Conservation (phyloP, 2,888 invertebrate species). For the Agrotis ipsilon region DNA sequence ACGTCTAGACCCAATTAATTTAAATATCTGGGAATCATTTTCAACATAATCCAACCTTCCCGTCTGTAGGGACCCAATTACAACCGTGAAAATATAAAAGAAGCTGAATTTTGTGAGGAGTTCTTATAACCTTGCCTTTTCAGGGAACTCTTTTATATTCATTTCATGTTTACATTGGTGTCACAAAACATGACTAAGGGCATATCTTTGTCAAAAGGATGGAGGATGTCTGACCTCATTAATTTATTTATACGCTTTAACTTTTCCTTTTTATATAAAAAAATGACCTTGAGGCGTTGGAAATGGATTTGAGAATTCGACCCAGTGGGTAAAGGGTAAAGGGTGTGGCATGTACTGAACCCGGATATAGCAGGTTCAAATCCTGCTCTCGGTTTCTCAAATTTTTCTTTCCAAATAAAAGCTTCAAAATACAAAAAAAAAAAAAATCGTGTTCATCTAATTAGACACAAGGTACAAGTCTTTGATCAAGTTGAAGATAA, state of each 20-base stretch:
- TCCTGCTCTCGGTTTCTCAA: too few relatives aligned
- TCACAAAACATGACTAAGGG: slow-evolving; percentile 5
- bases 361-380: too few relatives aligned
- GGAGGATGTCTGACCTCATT: neutral
- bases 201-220: neutral
- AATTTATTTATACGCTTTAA: neutral
- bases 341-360: too few relatives aligned
- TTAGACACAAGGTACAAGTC: too few relatives aligned
- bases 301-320: too few relatives aligned
- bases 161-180: slow-evolving; percentile 14
- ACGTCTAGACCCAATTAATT: slow-evolving; percentile 1
- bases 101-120: neutral
- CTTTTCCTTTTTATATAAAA: too few relatives aligned
- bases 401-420: too few relatives aligned
- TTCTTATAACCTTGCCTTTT: slow-evolving; percentile 16
- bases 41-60: slow-evolving; percentile 20
- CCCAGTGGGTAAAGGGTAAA: too few relatives aligned
- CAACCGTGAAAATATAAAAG: slow-evolving; percentile 17
- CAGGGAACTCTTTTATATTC: slow-evolving; percentile 11
- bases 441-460: too few relatives aligned
- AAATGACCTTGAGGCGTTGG: too few relatives aligned
- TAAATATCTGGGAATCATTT: slow-evolving; percentile 18
- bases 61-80: slow-evolving; percentile 42
- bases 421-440: too few relatives aligned
- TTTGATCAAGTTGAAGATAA: too few relatives aligned